These are phyloP conservation scores for Harpalus rubripes DNA, from an alignment of 2,888 invertebrate genomes.

Conservation along the genomic window DNA sequence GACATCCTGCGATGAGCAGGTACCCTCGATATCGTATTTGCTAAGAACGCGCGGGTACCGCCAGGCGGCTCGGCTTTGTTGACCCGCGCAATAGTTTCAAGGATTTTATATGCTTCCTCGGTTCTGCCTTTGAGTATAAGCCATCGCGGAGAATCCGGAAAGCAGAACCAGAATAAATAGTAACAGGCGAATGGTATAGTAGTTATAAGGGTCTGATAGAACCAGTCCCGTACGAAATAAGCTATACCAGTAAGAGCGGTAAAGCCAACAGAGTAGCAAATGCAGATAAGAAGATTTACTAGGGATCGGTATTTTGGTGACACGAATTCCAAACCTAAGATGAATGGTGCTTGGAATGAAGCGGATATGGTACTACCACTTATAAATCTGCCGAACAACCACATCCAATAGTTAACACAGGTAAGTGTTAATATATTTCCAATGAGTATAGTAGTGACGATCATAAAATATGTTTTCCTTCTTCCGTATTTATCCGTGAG, in stretches of 20 bases:
- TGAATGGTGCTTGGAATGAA: constrained; percentile 96
- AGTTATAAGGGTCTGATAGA: constrained; percentile 87
- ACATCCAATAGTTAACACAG: constrained; percentile 89
- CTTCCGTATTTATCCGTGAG: constrained; percentile 93
- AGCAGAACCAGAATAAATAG: constrained; percentile 90
- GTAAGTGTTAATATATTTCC: constrained; percentile 90
- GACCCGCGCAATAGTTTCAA: constrained; percentile 88
- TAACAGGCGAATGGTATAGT: constrained; percentile 92
- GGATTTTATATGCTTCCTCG: constrained; percentile 88
- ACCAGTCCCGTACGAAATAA: constrained; percentile 91
- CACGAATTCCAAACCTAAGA: constrained; percentile 94
- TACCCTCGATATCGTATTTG: no score
- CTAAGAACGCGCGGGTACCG: no score
- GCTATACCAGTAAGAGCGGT: constrained; percentile 90
- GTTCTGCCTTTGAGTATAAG: constrained; percentile 88
- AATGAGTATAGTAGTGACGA: constrained; percentile 88
- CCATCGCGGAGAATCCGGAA: constrained; percentile 96
- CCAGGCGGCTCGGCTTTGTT: constrained; percentile 79
- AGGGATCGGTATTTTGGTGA: constrained; percentile 95
- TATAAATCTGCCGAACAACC: constrained; percentile 88
- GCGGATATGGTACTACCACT: constrained; percentile 96
- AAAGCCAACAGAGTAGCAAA: constrained; percentile 93
- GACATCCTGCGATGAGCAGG: no score
- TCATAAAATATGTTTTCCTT: constrained; percentile 91
- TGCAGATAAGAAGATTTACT: constrained; percentile 94